Percentiles rank a stretch among this genome's conserved stretches.
Conservation (phyloP, 2,797 vertebrate genomes). For the Tiaroga cobitis region DNA sequence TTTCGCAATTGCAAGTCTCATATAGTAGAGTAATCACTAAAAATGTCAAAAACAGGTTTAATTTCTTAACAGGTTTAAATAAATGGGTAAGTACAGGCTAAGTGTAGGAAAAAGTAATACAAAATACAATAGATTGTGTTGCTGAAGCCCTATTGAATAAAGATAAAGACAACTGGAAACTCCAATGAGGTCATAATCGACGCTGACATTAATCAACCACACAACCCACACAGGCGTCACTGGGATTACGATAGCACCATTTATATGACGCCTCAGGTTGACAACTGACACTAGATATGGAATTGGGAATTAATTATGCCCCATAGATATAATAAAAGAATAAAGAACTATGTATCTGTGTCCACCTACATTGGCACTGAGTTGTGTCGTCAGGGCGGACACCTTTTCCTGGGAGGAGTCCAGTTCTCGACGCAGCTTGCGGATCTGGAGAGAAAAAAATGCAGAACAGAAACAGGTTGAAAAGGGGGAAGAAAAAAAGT, state of each 20-base stretch:
- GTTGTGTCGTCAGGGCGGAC: slow-evolving; percentile 94
- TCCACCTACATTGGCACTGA: slow-evolving; percentile 93
- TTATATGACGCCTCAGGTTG: slow-evolving; percentile 16
- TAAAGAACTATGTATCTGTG: slow-evolving; percentile 19
- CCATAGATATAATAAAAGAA: slow-evolving; percentile 24
- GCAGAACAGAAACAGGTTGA: background rate
- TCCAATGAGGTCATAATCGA: slow-evolving; percentile 14
- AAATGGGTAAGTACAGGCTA: background rate
- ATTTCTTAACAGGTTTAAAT: slow-evolving; percentile 3
- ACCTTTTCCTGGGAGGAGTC: slow-evolving; percentile 98
- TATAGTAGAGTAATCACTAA: background rate
- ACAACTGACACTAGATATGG: background rate
- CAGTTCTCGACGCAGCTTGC: slow-evolving; percentile 92
- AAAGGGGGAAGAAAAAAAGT: slow-evolving; percentile 50
- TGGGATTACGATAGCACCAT: background rate
- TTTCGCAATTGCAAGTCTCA: background rate
- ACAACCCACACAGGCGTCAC: slow-evolving; percentile 39
- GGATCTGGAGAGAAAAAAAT: slow-evolving; percentile 80
- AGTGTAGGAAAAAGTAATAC: background rate
- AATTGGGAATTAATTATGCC: background rate
- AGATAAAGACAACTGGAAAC: slow-evolving; percentile 21
- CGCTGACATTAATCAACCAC: slow-evolving; percentile 18
- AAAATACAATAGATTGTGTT: background rate
- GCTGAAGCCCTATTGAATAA: slow-evolving; percentile 1
- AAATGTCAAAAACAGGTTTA: background rate